Percentiles rank a stretch among this genome's conserved stretches.
Conservation (phyloP, 2,888 invertebrate genomes). For the Drosophila anomalata region DNA sequence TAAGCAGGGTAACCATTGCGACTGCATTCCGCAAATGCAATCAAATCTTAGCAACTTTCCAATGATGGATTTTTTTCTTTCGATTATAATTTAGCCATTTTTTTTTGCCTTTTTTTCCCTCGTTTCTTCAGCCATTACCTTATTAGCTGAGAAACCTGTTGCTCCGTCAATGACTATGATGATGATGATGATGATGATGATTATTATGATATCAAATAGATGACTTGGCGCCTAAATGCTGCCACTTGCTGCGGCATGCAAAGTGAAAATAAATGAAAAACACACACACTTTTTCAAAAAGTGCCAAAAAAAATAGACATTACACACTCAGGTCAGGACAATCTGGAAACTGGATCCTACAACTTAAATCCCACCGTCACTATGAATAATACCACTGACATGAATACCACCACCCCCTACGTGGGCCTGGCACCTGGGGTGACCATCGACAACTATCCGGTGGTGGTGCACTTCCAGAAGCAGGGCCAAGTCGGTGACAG, state of each 20-base stretch:
- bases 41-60: conserved; percentile 75
- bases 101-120: conserved; percentile 42
- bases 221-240: conserved; percentile 52
- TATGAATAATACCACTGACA: not conserved
- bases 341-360: not conserved
- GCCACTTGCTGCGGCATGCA: conserved; percentile 48
- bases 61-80: conserved; percentile 71
- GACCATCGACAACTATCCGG: not conserved
- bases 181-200: conserved; percentile 5
- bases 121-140: conserved; percentile 61
- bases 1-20: not conserved
- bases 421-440: not conserved
- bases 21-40: conserved; percentile 75
- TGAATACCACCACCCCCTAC: not conserved
- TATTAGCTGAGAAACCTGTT: conserved; percentile 70
- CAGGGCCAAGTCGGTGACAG: conserved; percentile 1
- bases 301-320: not conserved
- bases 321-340: not conserved
- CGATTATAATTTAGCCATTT: conserved; percentile 40
- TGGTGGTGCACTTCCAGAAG: not conserved
- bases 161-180: conserved; percentile 36
- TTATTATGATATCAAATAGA: conserved; percentile 47
- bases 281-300: not conserved
- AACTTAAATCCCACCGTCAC: too few species aligned
- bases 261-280: conserved; percentile 57